phyloP scores from a whole-genome alignment of 1,140 invertebrate species.

The Maconellicoccus hirsutus region DNA sequence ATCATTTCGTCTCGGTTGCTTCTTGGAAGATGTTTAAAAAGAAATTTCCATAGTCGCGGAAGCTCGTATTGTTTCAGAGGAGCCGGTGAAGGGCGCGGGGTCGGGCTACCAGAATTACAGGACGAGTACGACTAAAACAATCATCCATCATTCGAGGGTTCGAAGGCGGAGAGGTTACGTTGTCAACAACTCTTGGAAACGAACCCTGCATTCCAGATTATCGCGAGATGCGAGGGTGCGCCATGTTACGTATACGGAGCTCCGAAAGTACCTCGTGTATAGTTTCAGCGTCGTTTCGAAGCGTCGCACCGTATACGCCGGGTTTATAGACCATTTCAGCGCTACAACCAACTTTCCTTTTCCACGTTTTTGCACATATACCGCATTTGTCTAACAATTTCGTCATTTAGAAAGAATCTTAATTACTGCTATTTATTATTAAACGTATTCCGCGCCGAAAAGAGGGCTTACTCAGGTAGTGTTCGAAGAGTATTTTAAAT shows the following conservation, averaged over 20 bases:
- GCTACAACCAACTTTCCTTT: constrained; percentile 1
- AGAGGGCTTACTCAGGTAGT: no score
- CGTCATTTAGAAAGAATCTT: constrained; percentile 19
- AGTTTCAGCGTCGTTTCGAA: no score
- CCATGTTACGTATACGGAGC: no score
- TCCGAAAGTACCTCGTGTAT: no score
- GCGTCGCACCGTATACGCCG: no score
- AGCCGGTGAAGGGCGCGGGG: no score
- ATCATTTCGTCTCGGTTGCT: no score
- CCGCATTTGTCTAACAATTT: constrained; percentile 20
- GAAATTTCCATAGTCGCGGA: no score
- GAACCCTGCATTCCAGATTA: constrained; percentile 17
- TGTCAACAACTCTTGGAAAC: constrained; percentile 15
- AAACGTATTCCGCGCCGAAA: background rate
- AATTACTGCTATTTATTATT: constrained; percentile 16
- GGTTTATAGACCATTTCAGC: background rate
- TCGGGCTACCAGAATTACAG: background rate
- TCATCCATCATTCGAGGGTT: constrained; percentile 1
- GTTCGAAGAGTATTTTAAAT: no score
- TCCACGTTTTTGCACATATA: constrained; percentile 13
- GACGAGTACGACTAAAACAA: background rate
- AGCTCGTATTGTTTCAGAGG: no score
- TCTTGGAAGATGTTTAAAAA: no score
- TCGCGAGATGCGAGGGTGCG: no score
- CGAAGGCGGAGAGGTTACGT: background rate